phyloP scores from a whole-genome alignment of 2,797 vertebrate species.

The Aythya fuligula region DNA sequence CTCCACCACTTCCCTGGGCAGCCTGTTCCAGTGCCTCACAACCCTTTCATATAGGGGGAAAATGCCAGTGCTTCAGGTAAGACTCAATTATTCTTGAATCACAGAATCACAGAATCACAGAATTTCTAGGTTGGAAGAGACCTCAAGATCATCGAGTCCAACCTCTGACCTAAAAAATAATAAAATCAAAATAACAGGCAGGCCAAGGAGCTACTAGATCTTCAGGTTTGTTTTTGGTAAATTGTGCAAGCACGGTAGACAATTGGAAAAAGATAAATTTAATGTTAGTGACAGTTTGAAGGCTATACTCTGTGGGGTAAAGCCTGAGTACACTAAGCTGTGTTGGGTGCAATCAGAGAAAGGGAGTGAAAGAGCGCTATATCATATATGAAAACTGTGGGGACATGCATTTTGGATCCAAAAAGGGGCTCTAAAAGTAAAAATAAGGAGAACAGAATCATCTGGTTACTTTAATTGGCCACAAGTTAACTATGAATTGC shows the following conservation, averaged over 20 bases:
- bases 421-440: neutral
- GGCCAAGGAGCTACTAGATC: neutral
- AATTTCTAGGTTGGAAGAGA: too few relatives aligned
- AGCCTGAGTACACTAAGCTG: neutral
- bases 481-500: neutral
- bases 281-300: neutral
- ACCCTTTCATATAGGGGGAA: too few relatives aligned
- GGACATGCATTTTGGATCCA: neutral
- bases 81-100: neutral
- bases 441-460: neutral
- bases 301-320: neutral
- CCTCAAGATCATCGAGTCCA: too few relatives aligned
- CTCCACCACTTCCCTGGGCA: too few relatives aligned
- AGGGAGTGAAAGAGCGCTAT: neutral
- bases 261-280: neutral
- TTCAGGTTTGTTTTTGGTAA: neutral
- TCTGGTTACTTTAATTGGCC: slow-evolving; percentile 2
- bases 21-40: too few relatives aligned
- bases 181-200: neutral
- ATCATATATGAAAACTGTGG: neutral
- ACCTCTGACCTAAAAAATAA: too few relatives aligned
- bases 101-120: too few relatives aligned
- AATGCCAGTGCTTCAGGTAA: neutral
- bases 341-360: neutral
- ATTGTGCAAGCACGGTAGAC: neutral